These are phyloP conservation scores for Aphaenogaster rudis DNA, from an alignment of 1,140 invertebrate genomes.

Conservation along the genomic window DNA sequence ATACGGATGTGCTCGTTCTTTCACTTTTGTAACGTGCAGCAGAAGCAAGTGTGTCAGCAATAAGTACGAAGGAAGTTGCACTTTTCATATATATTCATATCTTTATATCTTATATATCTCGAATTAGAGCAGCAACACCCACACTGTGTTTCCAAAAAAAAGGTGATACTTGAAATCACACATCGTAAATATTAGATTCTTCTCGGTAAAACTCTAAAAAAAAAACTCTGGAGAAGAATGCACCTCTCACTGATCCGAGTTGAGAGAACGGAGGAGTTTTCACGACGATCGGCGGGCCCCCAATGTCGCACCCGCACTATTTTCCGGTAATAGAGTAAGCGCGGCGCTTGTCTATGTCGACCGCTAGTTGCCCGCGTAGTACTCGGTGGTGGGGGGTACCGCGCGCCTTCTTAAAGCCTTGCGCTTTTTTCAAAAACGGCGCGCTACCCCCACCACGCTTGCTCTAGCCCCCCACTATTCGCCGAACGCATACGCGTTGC, in stretches of 20 bases:
- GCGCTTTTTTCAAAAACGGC: constrained; percentile 86
- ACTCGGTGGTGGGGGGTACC: constrained; percentile 84
- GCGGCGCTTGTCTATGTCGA: constrained; percentile 82
- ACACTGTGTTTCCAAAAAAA: background rate
- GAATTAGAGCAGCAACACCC: background rate
- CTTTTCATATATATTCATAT: background rate
- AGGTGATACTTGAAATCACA: background rate
- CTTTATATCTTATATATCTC: background rate
- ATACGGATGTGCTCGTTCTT: background rate
- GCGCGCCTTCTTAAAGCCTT: constrained; percentile 86
- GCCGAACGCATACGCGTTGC: constrained; percentile 51
- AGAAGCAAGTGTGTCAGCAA: background rate
- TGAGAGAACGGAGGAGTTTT: background rate
- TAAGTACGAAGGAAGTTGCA: background rate
- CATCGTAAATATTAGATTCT: background rate
- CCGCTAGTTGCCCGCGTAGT: constrained; percentile 81
- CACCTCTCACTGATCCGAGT: background rate
- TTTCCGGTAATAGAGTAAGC: constrained; percentile 74
- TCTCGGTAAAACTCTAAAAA: background rate
- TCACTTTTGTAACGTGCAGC: background rate
- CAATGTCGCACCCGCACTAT: constrained; percentile 65
- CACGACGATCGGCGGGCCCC: constrained; percentile 8
- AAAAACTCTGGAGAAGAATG: background rate
- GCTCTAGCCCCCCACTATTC: constrained; percentile 42
- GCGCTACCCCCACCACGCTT: constrained; percentile 76